Base-by-base conservation (phyloP, 2,113 vertebrate genomes). In the Dendrocopos noguchii region DNA sequence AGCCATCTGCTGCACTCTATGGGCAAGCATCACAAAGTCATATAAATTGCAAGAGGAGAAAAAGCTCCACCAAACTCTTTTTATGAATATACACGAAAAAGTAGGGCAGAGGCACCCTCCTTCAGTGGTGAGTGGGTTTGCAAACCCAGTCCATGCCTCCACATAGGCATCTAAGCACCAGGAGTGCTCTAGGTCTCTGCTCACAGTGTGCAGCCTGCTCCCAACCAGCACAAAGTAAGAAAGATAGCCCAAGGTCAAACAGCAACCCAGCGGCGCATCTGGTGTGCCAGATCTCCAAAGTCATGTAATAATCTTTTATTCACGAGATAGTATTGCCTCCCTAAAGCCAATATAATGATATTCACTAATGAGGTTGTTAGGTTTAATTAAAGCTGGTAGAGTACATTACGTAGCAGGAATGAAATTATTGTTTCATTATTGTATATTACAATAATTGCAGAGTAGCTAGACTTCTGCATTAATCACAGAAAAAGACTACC, bases 371-470 rank as follows among this genome's bases (percentile, higher is more conserved):
- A 96, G 79, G 73, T 83, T 86, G 84, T 88, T 91, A 93, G 44
- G 33, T 87, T 94, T 96, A 94, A 94, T 96, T 96, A 94, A 94
- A 94, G 89, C 76, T 88, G 76, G 53, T 92, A 83, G 85, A 90
- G 25, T 65, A 42, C 76, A 88, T 92, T 92, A 92, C 1, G 0
- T 84, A 85, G 84, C 79, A 80, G 82, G 79, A 91, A 94, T 64
- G 33, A 95, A 94, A 94, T 94, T 93, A 90, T 91, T 94, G 75
- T 95, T 94, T 96, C 80, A 95, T 95, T 93, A 92, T 88, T 94
- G 68, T 67, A n/a, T 92, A 80, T 94, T 90, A 68, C 9, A 80
- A 74, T 80, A 85, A 95, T 96, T 96, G 90, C 29, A 53, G 88
- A 68, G 86, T 77, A 78, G 29, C 81, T 90, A 94, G 65, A 59